phyloP scores from a whole-genome alignment of 2,113 vertebrate genomes.

The Scolopax mira region DNA sequence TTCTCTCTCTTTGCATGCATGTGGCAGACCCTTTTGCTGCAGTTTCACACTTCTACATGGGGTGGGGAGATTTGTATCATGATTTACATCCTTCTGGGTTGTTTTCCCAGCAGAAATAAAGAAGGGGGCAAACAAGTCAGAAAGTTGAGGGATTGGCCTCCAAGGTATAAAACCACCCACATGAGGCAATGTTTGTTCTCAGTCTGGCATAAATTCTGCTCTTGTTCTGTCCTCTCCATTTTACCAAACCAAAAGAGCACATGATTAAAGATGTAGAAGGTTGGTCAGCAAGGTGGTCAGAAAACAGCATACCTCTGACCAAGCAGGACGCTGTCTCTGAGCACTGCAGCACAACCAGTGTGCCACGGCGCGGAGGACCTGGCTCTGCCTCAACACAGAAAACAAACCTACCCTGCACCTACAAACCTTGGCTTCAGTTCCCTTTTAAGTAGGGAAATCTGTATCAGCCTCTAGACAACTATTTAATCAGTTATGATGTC shows the following conservation, averaged over 20 bases:
- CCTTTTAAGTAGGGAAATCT: background rate
- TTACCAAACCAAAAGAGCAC: background rate
- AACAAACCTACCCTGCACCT: background rate
- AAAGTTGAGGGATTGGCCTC: conserved; percentile 48
- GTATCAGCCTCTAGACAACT: background rate
- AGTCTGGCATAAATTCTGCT: conserved; percentile 51
- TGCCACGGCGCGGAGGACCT: background rate
- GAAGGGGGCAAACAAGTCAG: conserved; percentile 29
- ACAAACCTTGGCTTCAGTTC: background rate
- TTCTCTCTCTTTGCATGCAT: background rate
- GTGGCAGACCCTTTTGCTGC: background rate
- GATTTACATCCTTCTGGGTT: conserved; percentile 55
- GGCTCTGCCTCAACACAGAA: background rate
- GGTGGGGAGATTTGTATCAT: background rate
- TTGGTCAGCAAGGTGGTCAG: background rate
- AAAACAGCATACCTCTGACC: background rate
- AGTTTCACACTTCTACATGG: conserved; percentile 8
- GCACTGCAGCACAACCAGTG: background rate
- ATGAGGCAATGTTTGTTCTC: conserved; percentile 56
- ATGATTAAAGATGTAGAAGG: background rate
- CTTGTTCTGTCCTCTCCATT: background rate
- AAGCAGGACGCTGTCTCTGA: background rate
- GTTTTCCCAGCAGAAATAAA: conserved; percentile 64
- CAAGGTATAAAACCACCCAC: conserved; percentile 61
- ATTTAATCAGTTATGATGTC: background rate